phyloP scores from a whole-genome alignment of 2,797 vertebrate species.

The Leptodactylus fallax region DNA sequence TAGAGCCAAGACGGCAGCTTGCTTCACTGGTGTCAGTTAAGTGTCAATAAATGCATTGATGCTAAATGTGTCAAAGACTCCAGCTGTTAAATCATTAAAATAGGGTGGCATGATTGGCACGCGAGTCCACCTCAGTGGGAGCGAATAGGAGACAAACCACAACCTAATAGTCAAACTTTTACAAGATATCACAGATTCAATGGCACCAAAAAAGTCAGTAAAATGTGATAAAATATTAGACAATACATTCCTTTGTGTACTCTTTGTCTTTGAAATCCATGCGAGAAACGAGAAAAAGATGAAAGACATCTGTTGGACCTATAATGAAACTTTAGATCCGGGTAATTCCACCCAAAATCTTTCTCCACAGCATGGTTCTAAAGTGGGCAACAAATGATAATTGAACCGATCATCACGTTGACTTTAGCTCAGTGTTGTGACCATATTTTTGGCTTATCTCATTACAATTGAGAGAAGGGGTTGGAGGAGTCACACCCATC shows the following conservation, averaged over 20 bases:
- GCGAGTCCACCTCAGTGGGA: constrained; percentile 41
- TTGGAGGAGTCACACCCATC: background rate
- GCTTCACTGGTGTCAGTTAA: constrained; percentile 52
- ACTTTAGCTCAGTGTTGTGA: background rate
- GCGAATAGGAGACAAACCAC: constrained; percentile 5
- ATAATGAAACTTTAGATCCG: no score
- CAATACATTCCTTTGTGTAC: background rate
- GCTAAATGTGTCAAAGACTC: constrained; percentile 62
- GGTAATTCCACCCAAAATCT: background rate
- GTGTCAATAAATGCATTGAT: constrained; percentile 65
- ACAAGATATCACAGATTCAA: background rate
- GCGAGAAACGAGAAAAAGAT: no score
- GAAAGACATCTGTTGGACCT: no score
- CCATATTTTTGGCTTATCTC: background rate
- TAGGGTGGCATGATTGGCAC: constrained; percentile 51
- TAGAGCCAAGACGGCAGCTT: constrained; percentile 60
- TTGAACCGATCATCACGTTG: background rate
- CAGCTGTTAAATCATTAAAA: constrained; percentile 59
- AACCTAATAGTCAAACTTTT: constrained; percentile 8
- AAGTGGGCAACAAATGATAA: background rate
- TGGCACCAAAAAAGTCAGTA: background rate
- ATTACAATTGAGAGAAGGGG: background rate
- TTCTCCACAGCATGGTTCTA: background rate
- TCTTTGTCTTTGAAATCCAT: no score
- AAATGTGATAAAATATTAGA: background rate